Conservation (phyloP, 2,797 vertebrate species). For the Emys orbicularis region DNA sequence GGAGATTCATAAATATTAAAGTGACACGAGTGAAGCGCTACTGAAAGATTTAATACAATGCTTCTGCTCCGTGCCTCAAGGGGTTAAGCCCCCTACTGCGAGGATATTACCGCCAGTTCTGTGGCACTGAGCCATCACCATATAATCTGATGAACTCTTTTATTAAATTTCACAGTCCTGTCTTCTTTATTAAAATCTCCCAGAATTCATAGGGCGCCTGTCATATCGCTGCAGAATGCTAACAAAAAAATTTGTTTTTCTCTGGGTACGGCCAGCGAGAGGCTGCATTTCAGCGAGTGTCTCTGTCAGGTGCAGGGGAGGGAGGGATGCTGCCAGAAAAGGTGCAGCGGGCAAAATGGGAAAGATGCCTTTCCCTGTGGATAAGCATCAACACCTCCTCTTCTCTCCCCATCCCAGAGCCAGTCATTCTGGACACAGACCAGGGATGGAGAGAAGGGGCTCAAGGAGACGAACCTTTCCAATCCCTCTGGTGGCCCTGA, state of each 20-base stretch:
- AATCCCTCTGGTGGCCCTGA: background rate
- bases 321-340: background rate
- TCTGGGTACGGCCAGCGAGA: background rate
- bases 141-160: constrained; percentile 98
- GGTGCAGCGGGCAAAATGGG: background rate
- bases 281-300: background rate
- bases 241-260: constrained; percentile 19
- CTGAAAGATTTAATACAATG: constrained; percentile 51
- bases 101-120: constrained; percentile 88
- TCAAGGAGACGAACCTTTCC: background rate
- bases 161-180: constrained; percentile 96
- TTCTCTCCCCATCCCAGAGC: fast-evolving
- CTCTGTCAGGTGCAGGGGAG: background rate
- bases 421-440: background rate
- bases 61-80: constrained; percentile 46
- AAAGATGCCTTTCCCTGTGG: background rate
- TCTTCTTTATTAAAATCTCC: constrained; percentile 98
- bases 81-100: constrained; percentile 70
- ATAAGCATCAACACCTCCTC: fast-evolving
- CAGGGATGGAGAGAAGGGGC: fast-evolving
- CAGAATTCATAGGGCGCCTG: constrained; percentile 87
- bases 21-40: background rate
- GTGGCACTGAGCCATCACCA: constrained; percentile 90
- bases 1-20: constrained; percentile 59
- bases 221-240: constrained; percentile 48